Evolutionary conservation across 2,113 vertebrate genomes (phyloP), one percentile per base, ranked within the genome.

Genomic region (Hippocampus guttulatus): DNA sequence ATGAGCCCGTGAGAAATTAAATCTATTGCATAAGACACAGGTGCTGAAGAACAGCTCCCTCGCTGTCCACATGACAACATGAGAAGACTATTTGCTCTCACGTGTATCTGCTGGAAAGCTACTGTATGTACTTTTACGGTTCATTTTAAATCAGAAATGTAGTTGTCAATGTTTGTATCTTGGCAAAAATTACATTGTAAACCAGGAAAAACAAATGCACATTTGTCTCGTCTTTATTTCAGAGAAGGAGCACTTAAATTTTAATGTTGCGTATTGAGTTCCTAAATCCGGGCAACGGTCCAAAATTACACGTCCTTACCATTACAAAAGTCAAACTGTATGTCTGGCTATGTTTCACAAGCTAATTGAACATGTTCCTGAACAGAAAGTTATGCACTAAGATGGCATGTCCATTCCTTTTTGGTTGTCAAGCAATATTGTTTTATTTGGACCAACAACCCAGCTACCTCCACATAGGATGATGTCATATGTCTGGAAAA

Each of bases 41-140:
- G 85, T 88, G 85, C 87, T 90, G 86, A 89, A 89, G 87, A 81
- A 90, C 86, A 87, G 81, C 84, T 88, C 83, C 80, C 67, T 69
- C 64, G 71, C n/a, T 67, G 70, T 63, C 68, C 64, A 27, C 40
- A 43, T 64, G 62, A 43, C 40, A 43, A 18, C 40, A 38, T 14
- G n/a, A 25, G n/a, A 27, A 47, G 16, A 49, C 15, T 25, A 45
- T 65, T 45, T 41, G 62, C 41, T 7, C 7, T 64, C 21, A 3
- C 8, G 3, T 47, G 14, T 47, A 65, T 16, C 14, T 65, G 8
- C 6, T 61, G 40, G 21, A 68, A 21, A 60, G 9, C 1, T 4
- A 49, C 40, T 20, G 8, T 49, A 33, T 20, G 23, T 25, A 5
- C 23, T 27, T 33, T 16, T 38, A 38, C 3, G 2, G 1, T 55